Evolutionary conservation across 2,797 vertebrate genomes (phyloP).

Genomic region (Sebastes glaucus): DNA sequence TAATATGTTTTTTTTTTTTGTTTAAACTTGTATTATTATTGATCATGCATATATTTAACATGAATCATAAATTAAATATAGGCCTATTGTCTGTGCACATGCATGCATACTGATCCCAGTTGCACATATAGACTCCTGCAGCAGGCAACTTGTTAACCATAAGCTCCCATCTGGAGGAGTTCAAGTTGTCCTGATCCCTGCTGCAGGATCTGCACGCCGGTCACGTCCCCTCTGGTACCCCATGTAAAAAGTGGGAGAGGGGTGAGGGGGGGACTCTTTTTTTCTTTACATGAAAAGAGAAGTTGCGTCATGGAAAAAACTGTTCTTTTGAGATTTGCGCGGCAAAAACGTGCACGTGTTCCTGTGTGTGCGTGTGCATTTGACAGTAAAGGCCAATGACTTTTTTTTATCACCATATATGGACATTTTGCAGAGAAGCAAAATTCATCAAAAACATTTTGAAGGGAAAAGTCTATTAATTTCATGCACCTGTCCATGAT

Average conservation of each 20-base stretch:
- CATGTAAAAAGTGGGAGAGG: constrained; percentile 61
- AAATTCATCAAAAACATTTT: not conserved
- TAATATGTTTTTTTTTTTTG: not conserved
- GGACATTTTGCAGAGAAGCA: not conserved
- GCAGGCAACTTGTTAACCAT: constrained; percentile 39
- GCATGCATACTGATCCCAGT: constrained; percentile 32
- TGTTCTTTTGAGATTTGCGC: constrained; percentile 54
- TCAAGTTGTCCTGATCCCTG: constrained; percentile 65
- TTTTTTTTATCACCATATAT: not conserved
- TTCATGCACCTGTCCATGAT: not conserved
- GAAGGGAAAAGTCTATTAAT: not conserved
- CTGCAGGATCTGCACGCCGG: constrained; percentile 76
- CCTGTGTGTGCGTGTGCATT: not conserved
- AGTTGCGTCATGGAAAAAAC: constrained; percentile 87
- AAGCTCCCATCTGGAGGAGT: constrained; percentile 52
- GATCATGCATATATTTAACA: not conserved
- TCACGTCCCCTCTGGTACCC: constrained; percentile 81
- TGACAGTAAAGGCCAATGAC: not conserved
- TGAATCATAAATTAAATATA: not conserved
- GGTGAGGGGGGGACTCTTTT: constrained; percentile 14
- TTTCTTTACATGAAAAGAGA: constrained; percentile 77
- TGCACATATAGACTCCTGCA: constrained; percentile 11
- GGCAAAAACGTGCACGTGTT: constrained; percentile 48
- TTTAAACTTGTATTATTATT: not conserved
- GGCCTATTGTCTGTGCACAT: constrained; percentile 5